phyloP scores from a whole-genome alignment of 2,113 vertebrate genomes.

The Neotoma lepida region DNA sequence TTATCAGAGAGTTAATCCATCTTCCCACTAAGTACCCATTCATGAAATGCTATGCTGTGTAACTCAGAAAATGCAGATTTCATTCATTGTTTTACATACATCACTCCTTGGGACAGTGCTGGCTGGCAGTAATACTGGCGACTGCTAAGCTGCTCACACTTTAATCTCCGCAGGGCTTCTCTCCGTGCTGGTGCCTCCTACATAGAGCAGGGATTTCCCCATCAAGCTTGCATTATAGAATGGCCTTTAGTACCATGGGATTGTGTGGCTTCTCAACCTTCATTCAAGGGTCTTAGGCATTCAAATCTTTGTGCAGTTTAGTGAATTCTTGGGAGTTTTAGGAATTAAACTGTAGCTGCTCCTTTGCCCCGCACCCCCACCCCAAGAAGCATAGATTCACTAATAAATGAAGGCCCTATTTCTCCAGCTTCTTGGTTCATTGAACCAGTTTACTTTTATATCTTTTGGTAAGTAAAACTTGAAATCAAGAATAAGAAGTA shows the following conservation, averaged over 20 bases:
- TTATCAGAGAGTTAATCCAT: conserved; percentile 72
- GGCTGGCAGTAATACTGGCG: background rate
- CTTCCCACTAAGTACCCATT: conserved; percentile 64
- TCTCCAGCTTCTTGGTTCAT: conserved; percentile 22
- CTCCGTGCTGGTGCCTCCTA: background rate
- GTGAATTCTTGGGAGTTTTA: conserved; percentile 53
- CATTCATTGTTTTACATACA: conserved; percentile 55
- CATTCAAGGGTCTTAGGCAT: background rate
- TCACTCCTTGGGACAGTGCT: conserved; percentile 39
- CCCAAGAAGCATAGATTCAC: background rate
- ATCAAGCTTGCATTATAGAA: background rate
- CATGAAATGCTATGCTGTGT: conserved; percentile 55
- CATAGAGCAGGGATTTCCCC: conserved; percentile 21
- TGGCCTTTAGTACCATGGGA: background rate
- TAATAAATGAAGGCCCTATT: conserved; percentile 24
- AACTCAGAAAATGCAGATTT: conserved; percentile 70
- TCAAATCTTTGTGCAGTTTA: conserved; percentile 47
- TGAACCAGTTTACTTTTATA: conserved; percentile 19
- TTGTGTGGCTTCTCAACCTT: background rate
- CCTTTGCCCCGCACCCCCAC: background rate
- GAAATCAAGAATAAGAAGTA: conserved; percentile 17
- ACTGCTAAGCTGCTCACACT: conserved; percentile 26
- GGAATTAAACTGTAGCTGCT: conserved; percentile 13
- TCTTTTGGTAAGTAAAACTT: conserved; percentile 44
- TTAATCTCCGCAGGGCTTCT: conserved; percentile 53